These are phyloP conservation scores for Arrhopalites spinosus DNA, from an alignment of 2,888 invertebrate species.

Conservation along the genomic window DNA sequence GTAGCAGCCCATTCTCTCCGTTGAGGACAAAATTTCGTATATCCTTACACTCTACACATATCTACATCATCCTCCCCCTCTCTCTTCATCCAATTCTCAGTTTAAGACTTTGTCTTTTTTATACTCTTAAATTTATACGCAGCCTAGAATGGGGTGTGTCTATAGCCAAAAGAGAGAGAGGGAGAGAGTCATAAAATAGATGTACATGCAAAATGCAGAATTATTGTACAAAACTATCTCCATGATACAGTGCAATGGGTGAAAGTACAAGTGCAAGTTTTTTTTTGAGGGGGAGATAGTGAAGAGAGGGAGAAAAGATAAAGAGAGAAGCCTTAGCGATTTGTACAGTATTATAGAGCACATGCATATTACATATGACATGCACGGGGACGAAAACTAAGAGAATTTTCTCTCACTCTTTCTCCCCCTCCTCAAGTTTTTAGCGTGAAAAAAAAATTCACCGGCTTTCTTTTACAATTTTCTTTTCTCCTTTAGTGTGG, in stretches of 20 bases:
- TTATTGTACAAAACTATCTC: no score
- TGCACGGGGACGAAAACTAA: no score
- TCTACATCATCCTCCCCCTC: no score
- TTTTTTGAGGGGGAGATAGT: no score
- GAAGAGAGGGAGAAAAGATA: not conserved
- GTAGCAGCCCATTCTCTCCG: not conserved
- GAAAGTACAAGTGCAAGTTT: no score
- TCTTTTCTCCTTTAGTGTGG: slow-evolving; percentile 6
- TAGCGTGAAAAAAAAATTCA: not conserved
- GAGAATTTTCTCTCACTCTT: slow-evolving; percentile 13
- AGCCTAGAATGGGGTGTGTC: not conserved
- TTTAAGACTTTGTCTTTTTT: not conserved
- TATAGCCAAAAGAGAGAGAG: not conserved
- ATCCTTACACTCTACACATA: no score
- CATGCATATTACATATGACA: no score
- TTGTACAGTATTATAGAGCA: no score
- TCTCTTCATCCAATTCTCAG: not conserved
- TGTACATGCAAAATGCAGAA: no score
- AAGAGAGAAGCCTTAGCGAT: not conserved
- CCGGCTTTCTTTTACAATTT: not conserved
- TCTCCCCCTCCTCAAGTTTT: slow-evolving; percentile 1
- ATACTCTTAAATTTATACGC: not conserved
- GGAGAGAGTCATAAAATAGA: not conserved
- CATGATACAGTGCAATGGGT: no score
- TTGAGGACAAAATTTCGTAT: no score